phyloP scores from a whole-genome alignment of 2,888 invertebrate genomes.

The Perizoma affinitatum region DNA sequence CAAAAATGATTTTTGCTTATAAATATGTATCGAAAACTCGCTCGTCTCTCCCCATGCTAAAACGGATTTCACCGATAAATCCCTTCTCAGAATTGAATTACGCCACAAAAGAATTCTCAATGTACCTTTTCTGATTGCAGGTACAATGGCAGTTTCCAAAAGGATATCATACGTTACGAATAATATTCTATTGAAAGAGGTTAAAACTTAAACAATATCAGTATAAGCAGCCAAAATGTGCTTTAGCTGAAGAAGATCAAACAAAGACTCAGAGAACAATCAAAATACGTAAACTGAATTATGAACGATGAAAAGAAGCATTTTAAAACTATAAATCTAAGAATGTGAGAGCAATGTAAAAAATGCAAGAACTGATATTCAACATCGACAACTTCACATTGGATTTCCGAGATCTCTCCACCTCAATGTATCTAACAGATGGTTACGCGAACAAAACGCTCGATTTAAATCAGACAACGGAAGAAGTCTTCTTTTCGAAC shows the following conservation, averaged over 20 bases:
- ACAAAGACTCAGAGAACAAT: background rate
- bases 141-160: constrained; percentile 35
- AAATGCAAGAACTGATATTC: constrained; percentile 67
- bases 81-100: constrained; percentile 28
- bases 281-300: too few relatives aligned
- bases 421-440: constrained; percentile 78
- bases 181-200: constrained; percentile 32
- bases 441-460: constrained; percentile 63
- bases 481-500: constrained; percentile 67
- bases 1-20: constrained; percentile 7
- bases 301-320: background rate
- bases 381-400: constrained; percentile 66
- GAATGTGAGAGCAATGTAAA: constrained; percentile 58
- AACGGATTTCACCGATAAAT: constrained; percentile 29
- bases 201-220: constrained; percentile 26
- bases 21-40: constrained; percentile 6
- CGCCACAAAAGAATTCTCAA: constrained; percentile 35
- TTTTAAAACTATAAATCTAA: constrained; percentile 9
- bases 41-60: constrained; percentile 23
- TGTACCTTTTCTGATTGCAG: constrained; percentile 34
- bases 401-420: constrained; percentile 67
- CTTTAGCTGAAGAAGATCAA: constrained; percentile 5
- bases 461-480: constrained; percentile 65
- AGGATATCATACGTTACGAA: constrained; percentile 15
- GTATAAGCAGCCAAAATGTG: constrained; percentile 5